Evolutionary conservation across 2,113 vertebrate genomes (phyloP).

Genomic region (Enhydra lutris): DNA sequence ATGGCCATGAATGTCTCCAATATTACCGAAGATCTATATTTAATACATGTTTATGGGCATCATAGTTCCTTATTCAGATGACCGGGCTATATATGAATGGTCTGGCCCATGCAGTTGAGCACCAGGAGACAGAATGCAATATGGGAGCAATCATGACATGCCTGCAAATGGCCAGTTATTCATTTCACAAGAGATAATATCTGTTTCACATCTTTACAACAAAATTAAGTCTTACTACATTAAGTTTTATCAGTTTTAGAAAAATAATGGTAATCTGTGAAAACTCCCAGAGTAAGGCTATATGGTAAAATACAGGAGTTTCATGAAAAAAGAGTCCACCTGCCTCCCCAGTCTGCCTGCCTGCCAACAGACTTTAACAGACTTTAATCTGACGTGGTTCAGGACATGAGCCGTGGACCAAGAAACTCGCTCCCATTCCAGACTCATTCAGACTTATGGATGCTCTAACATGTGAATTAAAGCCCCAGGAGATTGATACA

Average conservation of each 20-base stretch:
- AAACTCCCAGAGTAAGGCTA: background rate
- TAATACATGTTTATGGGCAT: background rate
- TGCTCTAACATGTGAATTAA: background rate
- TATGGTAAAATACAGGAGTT: rapidly evolving
- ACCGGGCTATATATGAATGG: background rate
- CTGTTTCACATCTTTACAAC: background rate
- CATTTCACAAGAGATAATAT: background rate
- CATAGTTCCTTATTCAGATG: background rate
- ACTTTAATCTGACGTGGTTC: background rate
- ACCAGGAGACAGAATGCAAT: background rate
- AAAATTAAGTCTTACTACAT: background rate
- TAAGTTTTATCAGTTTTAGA: background rate
- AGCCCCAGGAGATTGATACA: background rate
- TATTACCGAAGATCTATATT: background rate
- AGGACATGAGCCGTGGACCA: background rate
- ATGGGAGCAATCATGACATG: background rate
- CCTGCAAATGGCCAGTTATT: background rate
- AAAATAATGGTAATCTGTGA: background rate
- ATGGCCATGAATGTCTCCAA: background rate
- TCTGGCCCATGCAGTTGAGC: background rate
- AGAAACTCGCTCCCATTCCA: background rate
- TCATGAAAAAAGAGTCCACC: background rate
- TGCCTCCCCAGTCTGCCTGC: background rate
- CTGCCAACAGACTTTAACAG: background rate
- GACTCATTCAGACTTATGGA: background rate